Percentiles rank a stretch among this genome's conserved stretches.
phyloP scores from a whole-genome alignment of 2,888 invertebrate species.

The Iphiclides podalirius region DNA sequence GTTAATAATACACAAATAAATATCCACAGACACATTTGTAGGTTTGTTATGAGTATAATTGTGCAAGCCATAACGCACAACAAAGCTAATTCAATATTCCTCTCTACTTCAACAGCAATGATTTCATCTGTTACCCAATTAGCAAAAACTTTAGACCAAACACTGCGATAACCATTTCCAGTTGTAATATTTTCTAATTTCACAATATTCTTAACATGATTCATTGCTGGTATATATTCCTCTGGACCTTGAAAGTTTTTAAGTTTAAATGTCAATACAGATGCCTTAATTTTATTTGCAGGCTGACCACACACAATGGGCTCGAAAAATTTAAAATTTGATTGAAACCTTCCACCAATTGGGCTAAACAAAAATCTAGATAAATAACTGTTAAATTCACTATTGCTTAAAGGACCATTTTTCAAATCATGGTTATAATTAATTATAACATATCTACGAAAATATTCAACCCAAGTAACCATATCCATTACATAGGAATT shows the following conservation, averaged over 20 bases:
- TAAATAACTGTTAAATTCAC: slow-evolving; percentile 81
- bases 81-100: slow-evolving; percentile 87
- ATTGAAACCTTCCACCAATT: slow-evolving; percentile 83
- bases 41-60: slow-evolving; percentile 85
- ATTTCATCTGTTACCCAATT: slow-evolving; percentile 90
- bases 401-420: slow-evolving; percentile 73
- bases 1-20: slow-evolving; percentile 87
- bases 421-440: slow-evolving; percentile 74
- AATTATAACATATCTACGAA: slow-evolving; percentile 79
- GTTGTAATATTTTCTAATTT: slow-evolving; percentile 79
- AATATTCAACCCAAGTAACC: slow-evolving; percentile 83
- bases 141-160: slow-evolving; percentile 86
- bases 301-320: slow-evolving; percentile 82
- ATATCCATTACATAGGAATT: slow-evolving; percentile 77
- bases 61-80: slow-evolving; percentile 90
- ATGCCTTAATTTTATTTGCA: slow-evolving; percentile 79
- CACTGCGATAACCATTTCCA: slow-evolving; percentile 82
- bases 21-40: slow-evolving; percentile 89
- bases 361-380: slow-evolving; percentile 86
- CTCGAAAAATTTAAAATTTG: slow-evolving; percentile 82
- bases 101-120: slow-evolving; percentile 86
- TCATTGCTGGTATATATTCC: slow-evolving; percentile 88
- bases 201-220: slow-evolving; percentile 78
- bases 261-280: slow-evolving; percentile 83
- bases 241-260: slow-evolving; percentile 80